Evolutionary conservation across 2,888 invertebrate genomes (phyloP).

Genomic region (Spialia ferax): DNA sequence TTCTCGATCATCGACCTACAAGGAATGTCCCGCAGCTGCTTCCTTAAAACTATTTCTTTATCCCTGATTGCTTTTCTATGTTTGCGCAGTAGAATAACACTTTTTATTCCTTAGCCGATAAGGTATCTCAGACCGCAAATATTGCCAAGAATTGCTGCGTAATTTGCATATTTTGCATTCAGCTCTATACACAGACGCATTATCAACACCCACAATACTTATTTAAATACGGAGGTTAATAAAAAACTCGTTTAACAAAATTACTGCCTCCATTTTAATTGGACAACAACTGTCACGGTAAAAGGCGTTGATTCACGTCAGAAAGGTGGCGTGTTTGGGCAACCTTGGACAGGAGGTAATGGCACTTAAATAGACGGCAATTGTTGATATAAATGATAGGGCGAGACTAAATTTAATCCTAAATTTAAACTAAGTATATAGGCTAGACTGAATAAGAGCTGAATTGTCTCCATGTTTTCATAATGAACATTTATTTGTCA

Average conservation of each 20-base stretch:
- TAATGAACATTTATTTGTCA: no score
- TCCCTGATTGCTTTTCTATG: slow-evolving; percentile 41
- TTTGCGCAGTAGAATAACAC: slow-evolving; percentile 33
- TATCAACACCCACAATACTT: slow-evolving; percentile 45
- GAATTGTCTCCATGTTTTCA: background rate
- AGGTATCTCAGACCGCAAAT: slow-evolving; percentile 40
- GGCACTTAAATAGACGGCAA: background rate
- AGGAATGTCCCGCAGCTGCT: slow-evolving; percentile 46
- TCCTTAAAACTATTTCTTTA: slow-evolving; percentile 38
- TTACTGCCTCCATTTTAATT: slow-evolving; percentile 20
- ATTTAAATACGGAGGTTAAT: slow-evolving; percentile 12
- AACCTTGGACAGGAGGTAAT: slow-evolving; percentile 2
- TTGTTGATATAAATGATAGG: background rate
- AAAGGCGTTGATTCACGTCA: background rate
- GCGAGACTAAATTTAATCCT: background rate
- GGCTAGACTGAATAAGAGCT: background rate
- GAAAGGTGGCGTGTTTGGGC: slow-evolving; percentile 20
- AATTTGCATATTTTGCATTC: slow-evolving; percentile 53
- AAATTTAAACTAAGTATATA: background rate
- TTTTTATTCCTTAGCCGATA: slow-evolving; percentile 43
- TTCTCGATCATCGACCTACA: slow-evolving; percentile 27
- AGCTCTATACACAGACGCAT: slow-evolving; percentile 19
- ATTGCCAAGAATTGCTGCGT: slow-evolving; percentile 29
- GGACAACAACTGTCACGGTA: slow-evolving; percentile 14
- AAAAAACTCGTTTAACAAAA: slow-evolving; percentile 31